Conservation (phyloP, 35 echinoderm and acorn worm genomes). For the Patiria miniata region DNA sequence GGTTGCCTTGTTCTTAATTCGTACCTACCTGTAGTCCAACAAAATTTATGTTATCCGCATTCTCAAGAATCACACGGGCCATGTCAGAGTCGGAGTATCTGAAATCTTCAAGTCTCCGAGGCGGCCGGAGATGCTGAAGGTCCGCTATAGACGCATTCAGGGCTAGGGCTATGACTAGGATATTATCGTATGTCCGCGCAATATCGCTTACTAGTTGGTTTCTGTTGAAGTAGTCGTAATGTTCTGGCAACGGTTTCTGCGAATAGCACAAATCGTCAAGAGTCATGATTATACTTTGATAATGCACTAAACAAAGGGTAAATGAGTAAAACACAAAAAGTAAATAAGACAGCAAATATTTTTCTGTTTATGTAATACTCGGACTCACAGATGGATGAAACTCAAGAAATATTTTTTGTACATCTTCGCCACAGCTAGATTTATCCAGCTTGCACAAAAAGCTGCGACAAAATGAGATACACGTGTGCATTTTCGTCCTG, state of each 20-base stretch:
- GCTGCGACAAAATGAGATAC: too few relatives aligned
- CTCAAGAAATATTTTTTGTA: too few relatives aligned
- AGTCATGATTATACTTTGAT: too few relatives aligned
- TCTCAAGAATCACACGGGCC: neutral
- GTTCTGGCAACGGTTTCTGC: neutral
- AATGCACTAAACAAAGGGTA: too few relatives aligned
- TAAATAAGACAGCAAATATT: too few relatives aligned
- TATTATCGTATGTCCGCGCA: neutral
- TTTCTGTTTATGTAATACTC: too few relatives aligned
- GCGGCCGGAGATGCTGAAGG: neutral
- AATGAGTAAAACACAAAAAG: too few relatives aligned
- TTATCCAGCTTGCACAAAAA: too few relatives aligned
- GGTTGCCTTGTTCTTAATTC: neutral
- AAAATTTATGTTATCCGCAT: neutral
- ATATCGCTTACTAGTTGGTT: neutral
- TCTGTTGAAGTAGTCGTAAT: constrained; percentile 18
- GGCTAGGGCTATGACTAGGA: constrained; percentile 21
- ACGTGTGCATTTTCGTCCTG: too few relatives aligned
- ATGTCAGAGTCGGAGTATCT: constrained; percentile 22
- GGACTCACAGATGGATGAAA: too few relatives aligned
- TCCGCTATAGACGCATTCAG: neutral
- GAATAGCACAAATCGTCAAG: neutral
- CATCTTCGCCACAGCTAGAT: too few relatives aligned
- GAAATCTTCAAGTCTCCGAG: constrained; percentile 22
- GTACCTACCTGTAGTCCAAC: neutral